phyloP scores from a whole-genome alignment of 2,113 vertebrate species.

The Crotalus horridus region DNA sequence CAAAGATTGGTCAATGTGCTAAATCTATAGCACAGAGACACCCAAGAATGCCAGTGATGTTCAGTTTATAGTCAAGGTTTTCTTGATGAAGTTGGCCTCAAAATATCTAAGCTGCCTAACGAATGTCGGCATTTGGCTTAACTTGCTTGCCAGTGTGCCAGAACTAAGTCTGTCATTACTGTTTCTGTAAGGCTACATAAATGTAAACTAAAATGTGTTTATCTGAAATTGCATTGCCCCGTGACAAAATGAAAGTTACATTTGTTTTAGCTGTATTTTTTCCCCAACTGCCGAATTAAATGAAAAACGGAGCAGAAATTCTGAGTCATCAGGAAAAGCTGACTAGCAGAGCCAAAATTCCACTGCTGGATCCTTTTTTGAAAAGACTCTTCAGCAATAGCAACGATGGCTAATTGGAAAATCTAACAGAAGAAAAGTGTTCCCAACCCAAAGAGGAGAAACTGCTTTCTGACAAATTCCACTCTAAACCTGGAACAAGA shows the following conservation, averaged over 20 bases:
- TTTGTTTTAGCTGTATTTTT: not conserved
- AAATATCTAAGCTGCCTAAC: not conserved
- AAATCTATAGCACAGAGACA: not conserved
- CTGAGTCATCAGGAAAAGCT: not conserved
- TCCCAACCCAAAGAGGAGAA: not conserved
- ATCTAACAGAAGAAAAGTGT: not conserved
- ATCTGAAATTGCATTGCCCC: not conserved
- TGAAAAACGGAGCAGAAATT: not conserved
- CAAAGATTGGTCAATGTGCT: not conserved
- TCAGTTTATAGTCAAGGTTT: not conserved
- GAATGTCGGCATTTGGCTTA: not conserved
- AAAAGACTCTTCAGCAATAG: not conserved
- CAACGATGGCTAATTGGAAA: constrained; percentile 9
- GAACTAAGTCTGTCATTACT: not conserved
- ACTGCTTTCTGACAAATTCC: not conserved
- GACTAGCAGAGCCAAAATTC: not conserved
- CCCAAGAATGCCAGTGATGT: not conserved
- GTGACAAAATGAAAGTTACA: not conserved
- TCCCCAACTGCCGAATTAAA: not conserved
- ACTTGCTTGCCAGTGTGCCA: not conserved
- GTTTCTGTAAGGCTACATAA: not conserved
- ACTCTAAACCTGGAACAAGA: not conserved
- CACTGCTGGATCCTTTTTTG: not conserved
- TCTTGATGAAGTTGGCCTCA: not conserved
- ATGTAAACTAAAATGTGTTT: not conserved